Evolutionary conservation across 2,888 invertebrate species (phyloP).

Genomic region (Tipula unca): DNA sequence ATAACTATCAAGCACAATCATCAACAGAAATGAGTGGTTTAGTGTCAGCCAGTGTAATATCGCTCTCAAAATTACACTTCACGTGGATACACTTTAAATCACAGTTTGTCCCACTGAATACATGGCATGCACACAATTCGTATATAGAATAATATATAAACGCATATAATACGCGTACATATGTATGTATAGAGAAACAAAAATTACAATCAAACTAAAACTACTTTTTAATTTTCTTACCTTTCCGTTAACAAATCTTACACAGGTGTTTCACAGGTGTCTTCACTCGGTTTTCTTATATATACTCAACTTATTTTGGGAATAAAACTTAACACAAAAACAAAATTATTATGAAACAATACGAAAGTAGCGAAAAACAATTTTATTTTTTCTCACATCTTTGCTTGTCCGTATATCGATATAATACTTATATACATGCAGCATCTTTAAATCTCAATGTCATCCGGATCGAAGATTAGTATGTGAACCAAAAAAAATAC

Average conservation of each 20-base stretch:
- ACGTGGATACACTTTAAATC: background rate
- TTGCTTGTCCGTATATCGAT: background rate
- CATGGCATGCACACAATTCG: background rate
- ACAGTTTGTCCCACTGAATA: background rate
- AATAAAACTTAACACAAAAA: background rate
- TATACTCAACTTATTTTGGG: constrained; percentile 1
- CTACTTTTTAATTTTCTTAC: background rate
- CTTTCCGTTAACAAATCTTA: background rate
- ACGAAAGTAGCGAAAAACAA: background rate
- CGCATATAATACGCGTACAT: background rate
- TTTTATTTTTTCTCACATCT: background rate
- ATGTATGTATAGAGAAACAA: background rate
- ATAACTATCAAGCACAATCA: too few relatives aligned
- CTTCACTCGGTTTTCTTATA: background rate
- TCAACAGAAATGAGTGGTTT: too few relatives aligned
- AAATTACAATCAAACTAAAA: background rate
- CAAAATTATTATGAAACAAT: background rate
- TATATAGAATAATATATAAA: background rate
- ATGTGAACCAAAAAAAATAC: background rate
- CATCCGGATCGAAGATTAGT: background rate
- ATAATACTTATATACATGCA: background rate
- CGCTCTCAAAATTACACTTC: too few relatives aligned
- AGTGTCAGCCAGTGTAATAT: too few relatives aligned
- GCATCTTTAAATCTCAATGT: background rate
- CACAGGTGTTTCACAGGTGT: constrained; percentile 14